Base-by-base conservation (phyloP, 2,888 invertebrate genomes). In the Drosophila meridionalis region DNA sequence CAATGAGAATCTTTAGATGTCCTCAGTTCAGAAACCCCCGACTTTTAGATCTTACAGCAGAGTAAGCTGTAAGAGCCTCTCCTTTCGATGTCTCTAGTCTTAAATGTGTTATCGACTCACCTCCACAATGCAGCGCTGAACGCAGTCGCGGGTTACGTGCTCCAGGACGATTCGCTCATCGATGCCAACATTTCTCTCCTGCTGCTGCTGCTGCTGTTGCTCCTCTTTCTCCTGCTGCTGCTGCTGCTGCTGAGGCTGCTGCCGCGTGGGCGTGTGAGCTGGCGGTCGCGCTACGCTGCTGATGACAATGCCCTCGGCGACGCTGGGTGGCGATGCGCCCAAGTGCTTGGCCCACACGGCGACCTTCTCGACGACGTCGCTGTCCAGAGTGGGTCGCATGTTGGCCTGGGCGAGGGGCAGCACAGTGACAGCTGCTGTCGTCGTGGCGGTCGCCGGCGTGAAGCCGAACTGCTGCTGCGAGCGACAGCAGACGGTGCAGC, bases 401-500 rank as follows among this genome's bases (percentile, higher is more conserved):
- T 70, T 58, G 4, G 55, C 11, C 55, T 55, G 59, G 40, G 43
- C 30, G 30, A 73, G 14, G 1, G 60, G 60, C 28, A 48, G 36
- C 11, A 36, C 36, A 14, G 48, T 32, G 50, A 48, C 4, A 12
- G 20, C 8, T 11, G 42, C n/a, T 20, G 59, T 36, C 38, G 30
- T 14, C 26, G 52, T 30, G 6, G 55, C 11, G 20, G 75, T 7
- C 26, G 56, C 26, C 28, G 38, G 14, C 14, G 68, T 68, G 0
- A 45, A 34, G 26, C 26, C 26, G 43, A 20, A 42, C 9, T 32
- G 72, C 8, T 55, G 50, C 30, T 62, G 80, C 0, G 87, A 83
- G 20, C 85, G 87, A 64, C 90, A 90, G 45, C 90, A 91, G 40
- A 87, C 82, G 59, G 82, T 79, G 62, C 91, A 91, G 76, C 82